A percentile compares a stretch with the other conserved stretches of the same genome.
These are phyloP conservation scores for Scaptomyza cyrtandrae DNA, from an alignment of 2,888 invertebrate genomes.

Conservation along the genomic window DNA sequence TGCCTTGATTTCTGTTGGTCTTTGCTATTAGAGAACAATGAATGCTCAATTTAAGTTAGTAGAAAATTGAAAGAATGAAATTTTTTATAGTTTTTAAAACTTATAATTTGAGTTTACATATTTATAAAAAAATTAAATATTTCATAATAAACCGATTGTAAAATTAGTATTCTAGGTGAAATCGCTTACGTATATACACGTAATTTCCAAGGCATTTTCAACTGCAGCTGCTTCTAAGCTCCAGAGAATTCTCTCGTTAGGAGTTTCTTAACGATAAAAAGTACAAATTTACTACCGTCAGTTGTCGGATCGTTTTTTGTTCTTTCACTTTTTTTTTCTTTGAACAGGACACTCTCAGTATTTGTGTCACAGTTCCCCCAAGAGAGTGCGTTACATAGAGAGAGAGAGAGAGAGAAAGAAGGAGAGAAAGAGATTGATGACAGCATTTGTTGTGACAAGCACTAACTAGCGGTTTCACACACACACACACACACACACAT, in stretches of 20 bases:
- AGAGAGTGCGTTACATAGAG: constrained; percentile 33
- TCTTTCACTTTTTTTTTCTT: constrained; percentile 5
- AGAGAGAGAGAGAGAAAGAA: constrained; percentile 49
- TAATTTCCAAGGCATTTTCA: neutral
- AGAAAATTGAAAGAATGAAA: too few relatives aligned
- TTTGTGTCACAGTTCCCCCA: constrained; percentile 33
- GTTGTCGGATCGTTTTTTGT: constrained; percentile 42
- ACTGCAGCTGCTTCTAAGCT: constrained; percentile 43
- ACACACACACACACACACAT: constrained; percentile 54
- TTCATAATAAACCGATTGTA: too few relatives aligned
- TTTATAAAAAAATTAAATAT: too few relatives aligned
- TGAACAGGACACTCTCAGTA: constrained; percentile 49
- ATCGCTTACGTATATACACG: too few relatives aligned
- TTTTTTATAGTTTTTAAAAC: too few relatives aligned
- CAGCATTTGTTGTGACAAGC: constrained; percentile 76
- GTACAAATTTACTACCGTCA: constrained; percentile 63
- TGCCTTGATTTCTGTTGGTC: too few relatives aligned
- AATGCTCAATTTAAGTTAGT: too few relatives aligned
- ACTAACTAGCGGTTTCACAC: constrained; percentile 79
- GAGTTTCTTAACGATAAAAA: constrained; percentile 36
- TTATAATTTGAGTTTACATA: too few relatives aligned
- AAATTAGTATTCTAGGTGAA: too few relatives aligned
- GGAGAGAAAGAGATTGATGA: constrained; percentile 64
- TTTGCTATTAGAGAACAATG: too few relatives aligned
- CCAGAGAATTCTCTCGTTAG: constrained; percentile 53